Evolutionary conservation across 2,113 vertebrate genomes (phyloP).

Genomic region (Nothobranchius kuhntae): DNA sequence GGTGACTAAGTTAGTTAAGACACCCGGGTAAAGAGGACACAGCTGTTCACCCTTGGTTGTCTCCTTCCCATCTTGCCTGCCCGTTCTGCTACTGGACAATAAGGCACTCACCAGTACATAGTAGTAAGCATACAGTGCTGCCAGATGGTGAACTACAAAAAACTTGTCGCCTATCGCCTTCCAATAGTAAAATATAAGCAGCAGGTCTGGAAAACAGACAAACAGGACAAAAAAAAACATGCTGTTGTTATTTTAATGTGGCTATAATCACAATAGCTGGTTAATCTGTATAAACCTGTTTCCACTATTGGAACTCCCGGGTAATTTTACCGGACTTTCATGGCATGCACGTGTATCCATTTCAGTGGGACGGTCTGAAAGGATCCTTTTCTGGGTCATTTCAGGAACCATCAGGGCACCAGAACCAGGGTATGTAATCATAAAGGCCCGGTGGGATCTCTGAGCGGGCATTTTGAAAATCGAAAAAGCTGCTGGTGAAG

Average conservation of each 20-base stretch:
- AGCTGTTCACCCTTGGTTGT: constrained; percentile 76
- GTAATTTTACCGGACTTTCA: too few species aligned
- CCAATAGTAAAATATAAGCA: constrained; percentile 96
- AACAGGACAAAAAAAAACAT: constrained; percentile 23
- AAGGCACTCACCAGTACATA: constrained; percentile 95
- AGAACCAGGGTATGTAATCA: too few species aligned
- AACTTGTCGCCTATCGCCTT: constrained; percentile 94
- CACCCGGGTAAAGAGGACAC: constrained; percentile 40
- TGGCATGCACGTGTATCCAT: too few species aligned
- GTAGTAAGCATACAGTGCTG: constrained; percentile 92
- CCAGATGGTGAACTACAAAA: constrained; percentile 94
- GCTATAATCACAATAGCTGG: not conserved
- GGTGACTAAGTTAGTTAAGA: not conserved
- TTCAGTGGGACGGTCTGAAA: too few species aligned
- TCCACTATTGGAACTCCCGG: too few species aligned
- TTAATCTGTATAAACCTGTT: too few species aligned
- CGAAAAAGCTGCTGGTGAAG: too few species aligned
- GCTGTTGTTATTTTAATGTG: constrained; percentile 11
- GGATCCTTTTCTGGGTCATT: too few species aligned
- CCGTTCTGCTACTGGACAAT: constrained; percentile 74
- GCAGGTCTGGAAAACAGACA: constrained; percentile 87
- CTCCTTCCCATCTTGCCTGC: constrained; percentile 77
- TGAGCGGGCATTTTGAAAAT: too few species aligned
- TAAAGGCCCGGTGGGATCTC: too few species aligned
- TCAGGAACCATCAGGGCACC: too few species aligned